Evolutionary conservation across 2,113 vertebrate genomes (phyloP).

Genomic region (Marmota monax): DNA sequence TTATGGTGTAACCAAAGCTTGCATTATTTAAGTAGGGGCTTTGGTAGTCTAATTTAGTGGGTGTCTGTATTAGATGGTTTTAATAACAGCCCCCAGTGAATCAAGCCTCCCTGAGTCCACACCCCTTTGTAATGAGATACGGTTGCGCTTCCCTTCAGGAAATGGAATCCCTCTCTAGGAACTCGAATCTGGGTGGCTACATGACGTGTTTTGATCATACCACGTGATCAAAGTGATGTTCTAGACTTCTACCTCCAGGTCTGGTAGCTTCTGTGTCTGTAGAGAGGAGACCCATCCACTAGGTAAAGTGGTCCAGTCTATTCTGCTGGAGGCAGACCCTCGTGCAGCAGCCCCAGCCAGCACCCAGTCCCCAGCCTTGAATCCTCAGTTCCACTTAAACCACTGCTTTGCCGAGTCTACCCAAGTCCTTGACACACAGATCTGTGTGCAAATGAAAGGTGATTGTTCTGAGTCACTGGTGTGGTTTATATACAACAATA

Average conservation of each 20-base stretch:
- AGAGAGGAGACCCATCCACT: background rate
- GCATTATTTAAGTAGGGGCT: conserved; percentile 34
- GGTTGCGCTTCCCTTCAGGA: background rate
- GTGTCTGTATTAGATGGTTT: background rate
- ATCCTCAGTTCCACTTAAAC: background rate
- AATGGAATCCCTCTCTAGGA: background rate
- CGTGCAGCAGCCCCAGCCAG: no score
- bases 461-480: background rate
- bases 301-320: background rate
- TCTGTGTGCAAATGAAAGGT: background rate
- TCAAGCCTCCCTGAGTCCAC: background rate
- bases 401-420: background rate
- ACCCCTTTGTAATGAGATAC: background rate
- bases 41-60: conserved; percentile 28
- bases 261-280: background rate
- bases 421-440: background rate
- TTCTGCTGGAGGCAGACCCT: background rate
- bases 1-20: conserved; percentile 46
- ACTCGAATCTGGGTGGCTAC: background rate
- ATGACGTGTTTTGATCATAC: background rate
- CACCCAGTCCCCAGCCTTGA: background rate
- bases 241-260: background rate
- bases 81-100: background rate
- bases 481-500: background rate
- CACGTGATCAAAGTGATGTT: background rate